phyloP scores from a whole-genome alignment of 2,113 vertebrate genomes.

The Cheilinus undulatus region DNA sequence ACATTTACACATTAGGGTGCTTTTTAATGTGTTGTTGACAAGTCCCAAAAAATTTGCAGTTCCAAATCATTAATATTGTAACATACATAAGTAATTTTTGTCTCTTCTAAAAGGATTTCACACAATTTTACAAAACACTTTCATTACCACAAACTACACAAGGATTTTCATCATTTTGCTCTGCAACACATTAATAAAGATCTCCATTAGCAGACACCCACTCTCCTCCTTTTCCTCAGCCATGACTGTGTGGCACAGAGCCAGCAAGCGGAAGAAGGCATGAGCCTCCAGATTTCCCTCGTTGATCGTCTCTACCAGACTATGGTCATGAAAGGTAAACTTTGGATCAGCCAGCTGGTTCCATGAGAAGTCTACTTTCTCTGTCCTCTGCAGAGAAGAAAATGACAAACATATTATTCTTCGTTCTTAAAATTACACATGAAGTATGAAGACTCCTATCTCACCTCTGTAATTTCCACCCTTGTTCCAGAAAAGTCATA shows the following conservation, averaged over 20 bases:
- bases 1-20: neutral
- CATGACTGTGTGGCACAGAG: constrained; percentile 96
- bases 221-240: constrained; percentile 92
- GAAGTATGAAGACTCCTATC: constrained; percentile 13
- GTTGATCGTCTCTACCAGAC: constrained; percentile 87
- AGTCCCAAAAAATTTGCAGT: too few species aligned
- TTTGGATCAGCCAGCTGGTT: constrained; percentile 90
- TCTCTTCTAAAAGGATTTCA: neutral
- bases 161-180: neutral
- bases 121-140: neutral
- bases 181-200: neutral
- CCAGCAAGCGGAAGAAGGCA: constrained; percentile 91
- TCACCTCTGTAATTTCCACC: constrained; percentile 88
- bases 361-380: constrained; percentile 90
- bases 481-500: constrained; percentile 82
- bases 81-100: too few species aligned
- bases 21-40: too few species aligned
- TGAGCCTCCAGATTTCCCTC: constrained; percentile 74
- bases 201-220: constrained; percentile 68
- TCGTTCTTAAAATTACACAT: neutral
- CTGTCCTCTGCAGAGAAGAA: constrained; percentile 82
- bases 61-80: too few species aligned
- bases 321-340: constrained; percentile 92
- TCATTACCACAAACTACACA: neutral
- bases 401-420: too few species aligned